Conservation (phyloP, 2,888 invertebrate species). For the Chaitophorus viminalis region DNA sequence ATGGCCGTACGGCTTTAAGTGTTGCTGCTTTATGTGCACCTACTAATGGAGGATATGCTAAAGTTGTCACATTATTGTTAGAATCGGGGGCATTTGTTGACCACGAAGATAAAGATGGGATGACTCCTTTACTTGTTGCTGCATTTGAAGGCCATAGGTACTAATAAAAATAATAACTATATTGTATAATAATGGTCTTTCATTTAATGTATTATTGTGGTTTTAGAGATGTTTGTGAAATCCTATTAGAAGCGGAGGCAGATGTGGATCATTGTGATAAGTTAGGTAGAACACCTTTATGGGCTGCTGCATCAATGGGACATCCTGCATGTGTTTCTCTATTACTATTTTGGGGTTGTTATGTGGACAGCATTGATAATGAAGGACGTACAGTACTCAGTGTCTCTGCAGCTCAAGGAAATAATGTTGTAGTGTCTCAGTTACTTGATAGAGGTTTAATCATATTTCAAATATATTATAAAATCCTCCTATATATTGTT, state of each 20-base stretch:
- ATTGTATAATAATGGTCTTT: neutral
- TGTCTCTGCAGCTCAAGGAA: conserved; percentile 85
- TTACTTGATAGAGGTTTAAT: conserved; percentile 80
- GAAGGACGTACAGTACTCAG: conserved; percentile 92
- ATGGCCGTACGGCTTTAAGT: conserved; percentile 87
- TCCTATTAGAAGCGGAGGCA: conserved; percentile 89
- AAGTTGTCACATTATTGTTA: conserved; percentile 77
- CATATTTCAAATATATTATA: neutral
- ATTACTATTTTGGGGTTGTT: conserved; percentile 93
- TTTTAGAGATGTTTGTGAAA: conserved; percentile 84
- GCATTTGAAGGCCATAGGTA: conserved; percentile 90
- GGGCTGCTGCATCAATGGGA: conserved; percentile 93
- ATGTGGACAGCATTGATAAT: conserved; percentile 92
- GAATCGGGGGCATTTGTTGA: conserved; percentile 86
- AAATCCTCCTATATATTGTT: neutral
- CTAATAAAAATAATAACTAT: conserved; percentile 65
- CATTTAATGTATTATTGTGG: neutral
- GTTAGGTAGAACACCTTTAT: conserved; percentile 84
- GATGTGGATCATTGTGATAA: conserved; percentile 89
- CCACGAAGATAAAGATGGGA: conserved; percentile 84
- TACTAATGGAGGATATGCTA: conserved; percentile 78
- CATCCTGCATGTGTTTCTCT: conserved; percentile 87
- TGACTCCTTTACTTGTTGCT: conserved; percentile 88
- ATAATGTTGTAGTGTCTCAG: conserved; percentile 86
- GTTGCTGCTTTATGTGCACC: conserved; percentile 88